Percentiles rank a stretch among this genome's conserved stretches.
Conservation (phyloP, 2,113 vertebrate genomes). For the Eretmochelys imbricata region DNA sequence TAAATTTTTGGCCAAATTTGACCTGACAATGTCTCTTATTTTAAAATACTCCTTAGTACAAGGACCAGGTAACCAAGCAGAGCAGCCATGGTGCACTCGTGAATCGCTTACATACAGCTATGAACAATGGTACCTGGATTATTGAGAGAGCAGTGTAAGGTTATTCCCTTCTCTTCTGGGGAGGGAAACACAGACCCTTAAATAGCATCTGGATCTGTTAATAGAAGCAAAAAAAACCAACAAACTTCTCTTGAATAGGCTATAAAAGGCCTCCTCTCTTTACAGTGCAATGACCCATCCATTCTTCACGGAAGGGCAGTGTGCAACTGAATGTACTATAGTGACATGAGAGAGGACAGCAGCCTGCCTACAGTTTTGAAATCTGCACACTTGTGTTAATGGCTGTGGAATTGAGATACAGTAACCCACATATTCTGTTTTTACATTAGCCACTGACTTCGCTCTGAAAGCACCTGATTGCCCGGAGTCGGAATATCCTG, state of each 20-base stretch:
- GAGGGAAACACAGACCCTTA: not conserved
- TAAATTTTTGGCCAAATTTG: not conserved
- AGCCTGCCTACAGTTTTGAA: not conserved
- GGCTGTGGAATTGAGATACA: not conserved
- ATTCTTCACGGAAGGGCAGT: not conserved
- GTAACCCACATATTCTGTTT: not conserved
- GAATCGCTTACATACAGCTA: not conserved
- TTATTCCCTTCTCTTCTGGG: not conserved
- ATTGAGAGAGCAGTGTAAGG: not conserved
- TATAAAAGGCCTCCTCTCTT: not conserved
- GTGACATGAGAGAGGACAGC: not conserved
- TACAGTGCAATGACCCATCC: not conserved
- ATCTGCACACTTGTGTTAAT: not conserved
- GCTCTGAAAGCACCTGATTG: slow-evolving; percentile 90
- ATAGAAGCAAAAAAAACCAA: not conserved
- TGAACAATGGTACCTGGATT: not conserved
- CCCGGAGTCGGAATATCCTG: slow-evolving; percentile 90
- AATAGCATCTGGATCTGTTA: not conserved
- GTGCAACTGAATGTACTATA: not conserved
- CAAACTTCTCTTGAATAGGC: not conserved
- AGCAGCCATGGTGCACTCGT: not conserved
- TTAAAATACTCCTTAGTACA: not conserved
- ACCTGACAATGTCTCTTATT: not conserved
- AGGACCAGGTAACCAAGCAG: accelerated
- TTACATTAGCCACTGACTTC: slow-evolving; percentile 90